Percentiles rank a stretch among this genome's conserved stretches.
phyloP scores from a whole-genome alignment of 2,888 invertebrate species.

The Gasteruption jaculator region DNA sequence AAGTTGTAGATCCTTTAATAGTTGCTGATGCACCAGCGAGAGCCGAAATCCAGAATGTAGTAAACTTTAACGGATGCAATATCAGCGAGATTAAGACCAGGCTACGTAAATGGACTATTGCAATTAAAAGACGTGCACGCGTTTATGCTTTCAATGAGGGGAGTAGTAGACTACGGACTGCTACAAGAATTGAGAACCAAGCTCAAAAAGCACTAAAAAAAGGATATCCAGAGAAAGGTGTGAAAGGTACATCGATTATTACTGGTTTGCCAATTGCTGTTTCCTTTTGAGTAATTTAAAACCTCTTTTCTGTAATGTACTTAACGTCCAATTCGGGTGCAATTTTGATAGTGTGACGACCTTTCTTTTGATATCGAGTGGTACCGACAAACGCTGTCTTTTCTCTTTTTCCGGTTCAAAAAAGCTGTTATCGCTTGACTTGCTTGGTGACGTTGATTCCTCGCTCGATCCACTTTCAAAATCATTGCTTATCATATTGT shows the following conservation, averaged over 20 bases:
- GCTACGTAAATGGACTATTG: neutral
- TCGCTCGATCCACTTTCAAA: too few species aligned
- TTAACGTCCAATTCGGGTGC: too few species aligned
- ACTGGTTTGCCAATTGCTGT: slow-evolving; percentile 15
- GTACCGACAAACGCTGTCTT: too few species aligned
- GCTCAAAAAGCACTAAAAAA: slow-evolving; percentile 5
- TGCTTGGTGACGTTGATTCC: too few species aligned
- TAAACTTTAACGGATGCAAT: slow-evolving; percentile 21
- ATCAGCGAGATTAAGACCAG: slow-evolving; percentile 18
- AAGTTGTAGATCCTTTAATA: slow-evolving; percentile 16
- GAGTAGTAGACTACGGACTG: slow-evolving; percentile 8
- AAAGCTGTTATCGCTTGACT: too few species aligned
- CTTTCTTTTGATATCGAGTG: too few species aligned
- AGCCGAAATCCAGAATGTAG: slow-evolving; percentile 20
- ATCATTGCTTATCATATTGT: too few species aligned
- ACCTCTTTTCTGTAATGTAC: too few species aligned
- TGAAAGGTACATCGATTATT: slow-evolving; percentile 18
- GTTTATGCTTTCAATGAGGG: slow-evolving; percentile 7
- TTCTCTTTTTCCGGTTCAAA: too few species aligned
- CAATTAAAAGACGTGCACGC: neutral
- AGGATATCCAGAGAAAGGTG: slow-evolving; percentile 6
- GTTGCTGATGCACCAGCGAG: slow-evolving; percentile 21
- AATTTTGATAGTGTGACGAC: too few species aligned
- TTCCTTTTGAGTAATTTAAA: too few species aligned
- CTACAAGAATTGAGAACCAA: slow-evolving; percentile 12